Evolutionary conservation across 2,888 invertebrate genomes (phyloP).

Genomic region (Cheiracanthium punctorium): DNA sequence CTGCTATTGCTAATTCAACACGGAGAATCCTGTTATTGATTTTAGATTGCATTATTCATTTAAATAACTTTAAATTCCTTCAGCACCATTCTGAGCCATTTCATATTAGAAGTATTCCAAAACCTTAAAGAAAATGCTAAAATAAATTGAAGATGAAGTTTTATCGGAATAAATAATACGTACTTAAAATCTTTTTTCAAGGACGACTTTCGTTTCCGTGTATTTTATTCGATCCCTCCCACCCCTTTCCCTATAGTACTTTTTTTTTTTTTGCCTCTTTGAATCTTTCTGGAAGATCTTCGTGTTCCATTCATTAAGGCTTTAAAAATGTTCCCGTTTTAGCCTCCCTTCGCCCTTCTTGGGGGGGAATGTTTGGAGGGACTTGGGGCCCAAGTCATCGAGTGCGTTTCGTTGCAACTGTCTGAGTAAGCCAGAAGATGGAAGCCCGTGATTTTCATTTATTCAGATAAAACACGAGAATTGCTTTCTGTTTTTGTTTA

Average conservation of each 20-base stretch:
- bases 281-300: slow-evolving; percentile 15
- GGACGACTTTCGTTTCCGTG: slow-evolving; percentile 17
- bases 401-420: not conserved
- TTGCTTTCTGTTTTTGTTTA: slow-evolving; percentile 33
- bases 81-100: slow-evolving; percentile 21
- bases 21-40: slow-evolving; percentile 23
- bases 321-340: slow-evolving; percentile 34
- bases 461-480: slow-evolving; percentile 31
- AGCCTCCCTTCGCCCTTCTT: not conserved
- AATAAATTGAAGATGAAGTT: slow-evolving; percentile 42
- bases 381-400: not conserved
- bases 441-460: slow-evolving; percentile 28
- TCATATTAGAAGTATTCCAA: slow-evolving; percentile 16
- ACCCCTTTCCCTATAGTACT: not conserved
- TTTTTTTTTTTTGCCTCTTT: not conserved
- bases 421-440: not conserved
- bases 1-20: slow-evolving; percentile 22
- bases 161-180: slow-evolving; percentile 40
- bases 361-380: not conserved
- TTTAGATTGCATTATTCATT: slow-evolving; percentile 40
- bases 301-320: slow-evolving; percentile 41
- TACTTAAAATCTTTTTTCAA: slow-evolving; percentile 36
- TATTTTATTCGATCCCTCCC: slow-evolving; percentile 16
- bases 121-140: slow-evolving; percentile 19
- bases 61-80: slow-evolving; percentile 36